phyloP scores from a whole-genome alignment of 2,888 invertebrate genomes.

The Trachelus iudaicus region DNA sequence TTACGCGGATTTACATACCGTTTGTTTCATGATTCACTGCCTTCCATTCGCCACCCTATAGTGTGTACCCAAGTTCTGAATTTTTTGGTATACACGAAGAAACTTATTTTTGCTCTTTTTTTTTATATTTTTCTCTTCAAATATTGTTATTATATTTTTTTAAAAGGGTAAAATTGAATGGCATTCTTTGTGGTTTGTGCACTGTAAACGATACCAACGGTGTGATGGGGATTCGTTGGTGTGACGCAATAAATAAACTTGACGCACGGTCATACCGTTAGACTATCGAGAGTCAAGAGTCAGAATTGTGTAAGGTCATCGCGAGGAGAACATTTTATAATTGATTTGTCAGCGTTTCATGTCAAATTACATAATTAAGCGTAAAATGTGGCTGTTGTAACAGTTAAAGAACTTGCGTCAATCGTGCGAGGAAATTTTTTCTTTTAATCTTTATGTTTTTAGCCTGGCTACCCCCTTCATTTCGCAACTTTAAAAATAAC shows the following conservation, averaged over 20 bases:
- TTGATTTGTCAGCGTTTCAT: conserved; percentile 36
- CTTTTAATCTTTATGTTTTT: background rate
- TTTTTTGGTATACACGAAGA: background rate
- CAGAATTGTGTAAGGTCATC: conserved; percentile 1
- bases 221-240: background rate
- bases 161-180: background rate
- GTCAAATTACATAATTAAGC: conserved; percentile 36
- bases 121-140: conserved; percentile 3
- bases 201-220: background rate
- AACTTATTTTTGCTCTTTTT: background rate
- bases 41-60: conserved; percentile 29
- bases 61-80: conserved; percentile 11
- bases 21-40: conserved; percentile 51
- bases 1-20: conserved; percentile 57
- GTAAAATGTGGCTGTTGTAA: conserved; percentile 7
- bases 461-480: conserved; percentile 1
- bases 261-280: conserved; percentile 27
- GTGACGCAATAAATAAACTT: conserved; percentile 35
- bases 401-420: conserved; percentile 12
- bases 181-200: background rate
- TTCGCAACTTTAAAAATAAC: conserved; percentile 17
- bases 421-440: background rate
- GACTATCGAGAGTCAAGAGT: conserved; percentile 33
- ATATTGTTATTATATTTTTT: conserved; percentile 14
- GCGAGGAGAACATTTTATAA: conserved; percentile 18